Base-by-base conservation (phyloP, 2,113 vertebrate species). In the Cavia aperea region DNA sequence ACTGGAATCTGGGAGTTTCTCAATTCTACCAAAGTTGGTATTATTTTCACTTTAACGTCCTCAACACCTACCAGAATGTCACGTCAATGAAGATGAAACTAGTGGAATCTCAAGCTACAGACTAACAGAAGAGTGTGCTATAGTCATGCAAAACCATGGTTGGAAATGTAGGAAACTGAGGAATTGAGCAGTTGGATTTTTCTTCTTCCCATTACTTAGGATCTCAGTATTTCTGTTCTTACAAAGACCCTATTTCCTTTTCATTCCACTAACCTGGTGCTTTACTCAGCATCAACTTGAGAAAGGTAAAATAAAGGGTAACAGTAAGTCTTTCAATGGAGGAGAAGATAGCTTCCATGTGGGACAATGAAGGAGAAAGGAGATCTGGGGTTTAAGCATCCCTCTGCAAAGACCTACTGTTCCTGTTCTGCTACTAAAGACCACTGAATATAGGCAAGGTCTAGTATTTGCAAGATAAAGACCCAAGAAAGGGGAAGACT, bases 321-420 rank as follows among this genome's bases (percentile, higher is more conserved):
- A 7, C 7, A 33, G 60, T 70, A 81, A 26, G 7, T 54, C n/a
- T 31, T 75, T 93, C 56, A 36, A 1, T 1, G 15, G 23, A 46
- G 56, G 12, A 60, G 33, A 24, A 51, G 26, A 36, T 39, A 6
- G n/a, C 56, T 63, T 68, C 77, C 26, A n/a, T 1, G 15, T 14
- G 7, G 51, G 4, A 7, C 1, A 29, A 18, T 0, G 29, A 68
- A 65, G 19, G 13, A 2, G 36, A 36, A 7, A 3, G 7, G 5
- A 7, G 16, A 23, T 0, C 13, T n/a, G 58, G 24, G 46, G 23
- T 66, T 85, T 29, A 60, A 23, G 26, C 8, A 3, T 1, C 62
- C 39, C 10, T 78, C n/a, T 81, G 78, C 65, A 81, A 2, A 33
- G 12, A 15, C 3, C 2, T 19, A 3, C 23, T 54, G 66, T 63